phyloP scores from a whole-genome alignment of 2,888 invertebrate species.

The Piscicola geometra region DNA sequence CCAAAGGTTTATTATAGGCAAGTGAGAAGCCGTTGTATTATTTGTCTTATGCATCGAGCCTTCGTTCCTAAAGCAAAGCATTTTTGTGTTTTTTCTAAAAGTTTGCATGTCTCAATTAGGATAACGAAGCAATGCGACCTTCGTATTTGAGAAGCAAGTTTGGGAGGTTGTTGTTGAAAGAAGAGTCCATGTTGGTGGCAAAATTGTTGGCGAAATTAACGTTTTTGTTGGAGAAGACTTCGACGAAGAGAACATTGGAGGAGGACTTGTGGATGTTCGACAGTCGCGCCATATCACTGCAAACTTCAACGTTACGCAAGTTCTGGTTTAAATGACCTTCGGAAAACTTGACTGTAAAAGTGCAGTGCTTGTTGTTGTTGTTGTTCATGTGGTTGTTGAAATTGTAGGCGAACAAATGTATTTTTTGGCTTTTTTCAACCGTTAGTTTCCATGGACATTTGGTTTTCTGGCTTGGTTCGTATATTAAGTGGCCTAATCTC shows the following conservation, averaged over 20 bases:
- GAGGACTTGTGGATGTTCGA: background rate
- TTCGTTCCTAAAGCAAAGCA: too few relatives aligned
- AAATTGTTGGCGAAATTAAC: background rate
- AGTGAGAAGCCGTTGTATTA: too few relatives aligned
- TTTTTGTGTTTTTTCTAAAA: too few relatives aligned
- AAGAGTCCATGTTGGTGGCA: background rate
- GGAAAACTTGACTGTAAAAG: background rate
- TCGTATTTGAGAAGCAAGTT: background rate
- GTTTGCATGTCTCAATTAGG: too few relatives aligned
- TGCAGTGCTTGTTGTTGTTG: background rate
- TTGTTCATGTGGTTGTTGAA: slow-evolving; percentile 20
- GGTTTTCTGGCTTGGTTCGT: slow-evolving; percentile 8
- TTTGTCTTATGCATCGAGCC: too few relatives aligned
- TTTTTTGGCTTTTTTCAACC: slow-evolving; percentile 27
- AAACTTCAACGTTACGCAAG: background rate
- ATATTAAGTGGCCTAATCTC: slow-evolving; percentile 7
- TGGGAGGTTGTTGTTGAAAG: background rate
- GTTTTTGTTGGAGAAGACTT: background rate
- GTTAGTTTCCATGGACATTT: slow-evolving; percentile 27
- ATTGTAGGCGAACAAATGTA: background rate
- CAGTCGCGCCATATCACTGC: background rate
- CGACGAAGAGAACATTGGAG: background rate
- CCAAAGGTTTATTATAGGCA: too few relatives aligned
- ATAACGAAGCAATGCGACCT: too few relatives aligned
- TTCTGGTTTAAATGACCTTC: slow-evolving; percentile 4